Evolutionary conservation across 92 coral and sea anemone genomes (phyloP), one percentile per base, ranked within the genome.

Genomic region (Epizoanthus fatuus): DNA sequence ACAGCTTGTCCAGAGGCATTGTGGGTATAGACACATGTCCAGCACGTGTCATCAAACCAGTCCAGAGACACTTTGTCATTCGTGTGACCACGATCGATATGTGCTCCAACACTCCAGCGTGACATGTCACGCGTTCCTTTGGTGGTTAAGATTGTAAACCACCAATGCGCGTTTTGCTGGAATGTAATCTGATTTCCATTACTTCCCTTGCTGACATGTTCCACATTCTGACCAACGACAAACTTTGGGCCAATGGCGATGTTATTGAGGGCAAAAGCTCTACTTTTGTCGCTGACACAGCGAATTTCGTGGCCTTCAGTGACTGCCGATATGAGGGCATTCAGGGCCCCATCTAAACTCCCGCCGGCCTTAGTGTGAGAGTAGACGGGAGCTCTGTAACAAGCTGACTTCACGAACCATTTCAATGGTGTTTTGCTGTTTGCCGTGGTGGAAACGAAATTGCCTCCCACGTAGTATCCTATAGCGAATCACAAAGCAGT

Each of bases 101-200:
- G 98, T 56, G 65, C 45, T 42, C 96, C 98, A 7, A 88, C 96
- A 25, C 86, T 87, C 98, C 98, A 95, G 62, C 98, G 96, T 88
- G 98, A 95, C 96, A 90, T 93, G 93, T 95, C 98, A 79, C 93
- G 96, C 75, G 63, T 82, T 82, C 98, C 96, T 16, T 66, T 78
- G 7, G 96, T 87, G 57, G 95, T 88, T 16, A 93, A 88, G 9
- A 90, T 79, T 20, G 86, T 85, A 80, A 93, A 95, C 96, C 96
- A 93, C 96, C 96, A 90, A 13, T 90, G 81, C 0, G 94, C 91
- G 38, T 90, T 88, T 22, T 51, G 58, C 55, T 87, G 94, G 85
- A 93, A 95, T 14, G 38, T 80, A 39, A 89, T 56, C 35, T 5
- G 72, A 32, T 55, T 47, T 4, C 77, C 81, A 6, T 39, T 51